phyloP scores from a whole-genome alignment of 2,113 vertebrate species.

The Sebastes fasciatus region DNA sequence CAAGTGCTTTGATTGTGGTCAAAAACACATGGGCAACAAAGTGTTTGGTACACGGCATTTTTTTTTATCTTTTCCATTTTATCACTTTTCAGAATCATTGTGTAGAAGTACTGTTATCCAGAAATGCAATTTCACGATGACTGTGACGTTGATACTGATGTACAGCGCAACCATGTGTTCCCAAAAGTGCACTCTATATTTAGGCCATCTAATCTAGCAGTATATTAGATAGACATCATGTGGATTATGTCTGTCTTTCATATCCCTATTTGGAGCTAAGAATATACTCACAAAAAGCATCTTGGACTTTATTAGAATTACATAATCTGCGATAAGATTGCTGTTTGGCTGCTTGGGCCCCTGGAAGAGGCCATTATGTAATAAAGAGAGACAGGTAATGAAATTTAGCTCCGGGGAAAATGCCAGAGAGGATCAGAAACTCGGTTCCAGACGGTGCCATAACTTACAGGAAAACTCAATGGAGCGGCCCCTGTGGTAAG shows the following conservation, averaged over 20 bases:
- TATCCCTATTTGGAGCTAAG: conserved; percentile 58
- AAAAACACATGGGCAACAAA: conserved; percentile 19
- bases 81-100: conserved; percentile 1
- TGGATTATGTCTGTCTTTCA: conserved; percentile 45
- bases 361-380: conserved; percentile 64
- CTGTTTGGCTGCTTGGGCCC: conserved; percentile 38
- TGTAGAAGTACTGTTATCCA: background rate
- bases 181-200: conserved; percentile 47
- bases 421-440: conserved; percentile 70
- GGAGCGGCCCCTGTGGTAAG: conserved; percentile 26
- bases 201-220: conserved; percentile 27
- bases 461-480: conserved; percentile 60
- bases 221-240: conserved; percentile 47
- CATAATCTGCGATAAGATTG: conserved; percentile 72
- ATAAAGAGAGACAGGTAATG: conserved; percentile 68
- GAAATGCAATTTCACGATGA: conserved; percentile 13
- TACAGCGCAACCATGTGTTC: background rate
- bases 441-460: conserved; percentile 49
- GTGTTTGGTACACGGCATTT: background rate
- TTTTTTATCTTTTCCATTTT: background rate
- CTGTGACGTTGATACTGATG: background rate
- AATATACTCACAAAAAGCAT: conserved; percentile 43
- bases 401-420: conserved; percentile 67
- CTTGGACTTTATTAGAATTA: conserved; percentile 63
- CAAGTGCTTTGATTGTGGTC: conserved; percentile 27